Conservation (phyloP, 2,888 invertebrate species). For the Dugesia japonica region DNA sequence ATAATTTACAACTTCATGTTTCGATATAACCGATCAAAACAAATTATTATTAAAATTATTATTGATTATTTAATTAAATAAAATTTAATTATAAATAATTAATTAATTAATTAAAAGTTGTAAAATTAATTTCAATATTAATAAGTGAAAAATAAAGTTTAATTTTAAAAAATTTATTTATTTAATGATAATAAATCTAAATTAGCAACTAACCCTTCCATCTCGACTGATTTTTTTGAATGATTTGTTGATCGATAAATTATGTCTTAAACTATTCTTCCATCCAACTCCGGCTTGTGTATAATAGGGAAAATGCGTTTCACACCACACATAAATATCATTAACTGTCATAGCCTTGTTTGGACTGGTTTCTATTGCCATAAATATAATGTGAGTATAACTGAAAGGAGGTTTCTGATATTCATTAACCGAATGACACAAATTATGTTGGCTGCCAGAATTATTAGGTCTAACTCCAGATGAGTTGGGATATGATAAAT, state of each 20-base stretch:
- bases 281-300: conserved; percentile 29
- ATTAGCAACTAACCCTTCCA: conserved; percentile 31
- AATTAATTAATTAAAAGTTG: too few species aligned
- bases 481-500: too few species aligned
- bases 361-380: conserved; percentile 33
- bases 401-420: conserved; percentile 27
- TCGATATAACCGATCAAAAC: too few species aligned
- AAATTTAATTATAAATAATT: too few species aligned
- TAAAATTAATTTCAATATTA: too few species aligned
- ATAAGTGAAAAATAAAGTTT: too few species aligned
- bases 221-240: conserved; percentile 31
- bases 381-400: conserved; percentile 33
- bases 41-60: too few species aligned
- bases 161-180: too few species aligned
- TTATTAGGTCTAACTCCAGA: too few species aligned
- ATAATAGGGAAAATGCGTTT: conserved; percentile 32
- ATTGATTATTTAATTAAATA: too few species aligned
- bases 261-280: conserved; percentile 33
- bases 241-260: conserved; percentile 31
- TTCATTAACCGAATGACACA: background rate
- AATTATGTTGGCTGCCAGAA: background rate
- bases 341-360: conserved; percentile 31
- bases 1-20: too few species aligned
- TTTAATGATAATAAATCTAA: too few species aligned
- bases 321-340: conserved; percentile 34